A percentile compares a stretch with the other conserved stretches of the same genome.
Conservation (phyloP, 1,140 invertebrate species). For the Eriocheir sinensis region DNA sequence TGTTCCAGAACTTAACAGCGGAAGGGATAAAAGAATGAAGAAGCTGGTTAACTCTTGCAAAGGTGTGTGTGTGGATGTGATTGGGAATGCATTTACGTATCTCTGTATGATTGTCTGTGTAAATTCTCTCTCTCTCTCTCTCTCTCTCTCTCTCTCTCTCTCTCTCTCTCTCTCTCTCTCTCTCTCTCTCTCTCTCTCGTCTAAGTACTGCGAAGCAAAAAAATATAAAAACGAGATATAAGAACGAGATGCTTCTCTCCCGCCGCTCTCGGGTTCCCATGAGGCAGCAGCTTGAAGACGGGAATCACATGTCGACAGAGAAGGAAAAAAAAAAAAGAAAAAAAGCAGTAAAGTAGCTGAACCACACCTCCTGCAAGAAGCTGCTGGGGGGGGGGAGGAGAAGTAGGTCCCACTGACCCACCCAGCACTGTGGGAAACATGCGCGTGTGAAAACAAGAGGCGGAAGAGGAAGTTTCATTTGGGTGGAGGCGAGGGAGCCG, state of each 20-base stretch:
- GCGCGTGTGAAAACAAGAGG: neutral
- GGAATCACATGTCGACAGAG: neutral
- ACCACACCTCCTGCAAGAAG: neutral
- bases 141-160: too few relatives aligned
- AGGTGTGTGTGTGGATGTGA: too few relatives aligned
- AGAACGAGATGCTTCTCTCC: neutral
- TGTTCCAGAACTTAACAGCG: too few relatives aligned
- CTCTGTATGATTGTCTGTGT: too few relatives aligned
- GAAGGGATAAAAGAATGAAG: too few relatives aligned
- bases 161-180: neutral
- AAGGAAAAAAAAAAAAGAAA: neutral
- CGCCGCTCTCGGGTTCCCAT: neutral
- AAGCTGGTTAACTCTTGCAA: too few relatives aligned
- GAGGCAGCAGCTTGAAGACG: neutral
- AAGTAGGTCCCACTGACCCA: neutral
- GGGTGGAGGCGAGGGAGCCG: neutral
- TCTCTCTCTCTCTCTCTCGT: too few relatives aligned
- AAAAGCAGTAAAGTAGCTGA: slow-evolving; percentile 1
- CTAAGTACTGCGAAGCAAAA: neutral
- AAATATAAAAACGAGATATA: neutral
- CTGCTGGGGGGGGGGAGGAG: neutral
- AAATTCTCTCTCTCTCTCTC: too few relatives aligned
- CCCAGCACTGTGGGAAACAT: slow-evolving; percentile 10
- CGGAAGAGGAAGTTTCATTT: slow-evolving; percentile 5
- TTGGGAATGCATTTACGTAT: too few relatives aligned